phyloP scores from a whole-genome alignment of 2,797 vertebrate species.

The Pyrocephalus nanus region DNA sequence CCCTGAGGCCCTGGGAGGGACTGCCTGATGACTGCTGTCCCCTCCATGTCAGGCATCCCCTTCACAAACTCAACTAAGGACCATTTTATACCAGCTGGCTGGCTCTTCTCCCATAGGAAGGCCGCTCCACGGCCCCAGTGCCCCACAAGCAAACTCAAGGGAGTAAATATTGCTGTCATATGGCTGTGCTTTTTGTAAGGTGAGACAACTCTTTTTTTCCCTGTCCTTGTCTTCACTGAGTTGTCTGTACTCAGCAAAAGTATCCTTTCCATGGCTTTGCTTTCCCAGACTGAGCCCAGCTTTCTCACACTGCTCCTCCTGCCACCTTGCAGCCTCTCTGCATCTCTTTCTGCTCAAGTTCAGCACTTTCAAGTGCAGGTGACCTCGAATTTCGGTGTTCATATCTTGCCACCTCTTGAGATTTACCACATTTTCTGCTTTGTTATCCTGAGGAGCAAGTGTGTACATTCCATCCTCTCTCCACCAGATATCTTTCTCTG shows the following conservation, averaged over 20 bases:
- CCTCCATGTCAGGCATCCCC: accelerated
- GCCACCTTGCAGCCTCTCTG: background rate
- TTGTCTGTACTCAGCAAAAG: accelerated
- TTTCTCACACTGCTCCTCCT: background rate
- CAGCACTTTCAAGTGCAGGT: background rate
- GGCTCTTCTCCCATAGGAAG: background rate
- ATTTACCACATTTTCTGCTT: background rate
- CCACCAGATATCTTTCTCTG: background rate
- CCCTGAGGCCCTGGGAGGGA: background rate
- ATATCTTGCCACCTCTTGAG: background rate
- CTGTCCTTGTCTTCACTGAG: background rate
- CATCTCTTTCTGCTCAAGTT: background rate
- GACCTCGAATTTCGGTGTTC: background rate
- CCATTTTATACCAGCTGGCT: background rate
- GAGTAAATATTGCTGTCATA: background rate
- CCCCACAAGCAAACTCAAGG: background rate
- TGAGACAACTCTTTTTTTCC: background rate
- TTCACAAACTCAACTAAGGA: background rate
- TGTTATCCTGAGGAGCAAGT: background rate
- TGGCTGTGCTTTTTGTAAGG: background rate
- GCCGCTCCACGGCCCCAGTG: background rate
- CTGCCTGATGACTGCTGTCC: background rate
- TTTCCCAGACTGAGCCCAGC: background rate
- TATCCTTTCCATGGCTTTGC: background rate
- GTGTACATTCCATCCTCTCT: background rate